phyloP scores from a whole-genome alignment of 2,797 vertebrate species.

The Gadopsis marmoratus region DNA sequence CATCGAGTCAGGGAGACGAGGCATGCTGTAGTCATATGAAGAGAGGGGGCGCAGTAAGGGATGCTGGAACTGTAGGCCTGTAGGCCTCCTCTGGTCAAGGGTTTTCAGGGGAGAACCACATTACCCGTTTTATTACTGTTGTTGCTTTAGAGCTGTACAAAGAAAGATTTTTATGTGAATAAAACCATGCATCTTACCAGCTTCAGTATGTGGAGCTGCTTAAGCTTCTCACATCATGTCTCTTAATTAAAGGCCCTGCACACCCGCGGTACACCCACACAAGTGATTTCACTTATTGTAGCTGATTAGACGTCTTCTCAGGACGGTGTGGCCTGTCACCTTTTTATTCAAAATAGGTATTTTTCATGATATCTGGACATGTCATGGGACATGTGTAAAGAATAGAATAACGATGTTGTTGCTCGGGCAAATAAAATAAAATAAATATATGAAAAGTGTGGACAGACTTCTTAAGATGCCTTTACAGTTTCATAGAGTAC shows the following conservation, averaged over 20 bases:
- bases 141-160: background rate
- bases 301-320: background rate
- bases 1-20: constrained; percentile 52
- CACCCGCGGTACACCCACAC: background rate
- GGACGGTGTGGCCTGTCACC: background rate
- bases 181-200: background rate
- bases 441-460: too few relatives aligned
- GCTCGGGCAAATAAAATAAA: too few relatives aligned
- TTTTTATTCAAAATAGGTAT: background rate
- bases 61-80: background rate
- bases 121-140: background rate
- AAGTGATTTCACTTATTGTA: background rate
- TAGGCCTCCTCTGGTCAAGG: constrained; percentile 5
- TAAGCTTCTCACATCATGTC: background rate
- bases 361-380: background rate
- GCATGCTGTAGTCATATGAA: constrained; percentile 49
- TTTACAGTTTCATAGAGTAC: background rate
- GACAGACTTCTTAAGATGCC: background rate
- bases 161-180: background rate
- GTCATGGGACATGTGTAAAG: background rate
- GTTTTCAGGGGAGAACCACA: background rate
- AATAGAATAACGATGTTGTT: background rate
- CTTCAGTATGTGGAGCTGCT: background rate
- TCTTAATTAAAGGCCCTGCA: constrained; percentile 13
- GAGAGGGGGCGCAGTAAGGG: constrained; percentile 18